These are phyloP conservation scores for Scaptomyza hsui DNA, from an alignment of 1,140 invertebrate species.

Conservation along the genomic window DNA sequence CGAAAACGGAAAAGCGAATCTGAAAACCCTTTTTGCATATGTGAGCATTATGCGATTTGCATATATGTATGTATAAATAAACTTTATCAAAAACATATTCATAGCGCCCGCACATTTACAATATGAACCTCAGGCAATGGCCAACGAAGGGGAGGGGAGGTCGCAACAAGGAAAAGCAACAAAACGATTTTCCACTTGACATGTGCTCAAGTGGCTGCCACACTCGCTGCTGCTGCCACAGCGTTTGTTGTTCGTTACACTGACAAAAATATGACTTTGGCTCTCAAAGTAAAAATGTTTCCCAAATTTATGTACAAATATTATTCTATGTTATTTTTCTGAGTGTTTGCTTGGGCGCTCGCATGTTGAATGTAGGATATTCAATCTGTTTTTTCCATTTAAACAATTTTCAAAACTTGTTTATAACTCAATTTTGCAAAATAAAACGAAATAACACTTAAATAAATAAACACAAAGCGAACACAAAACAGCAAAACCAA, in stretches of 20 bases:
- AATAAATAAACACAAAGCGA: conserved; percentile 80
- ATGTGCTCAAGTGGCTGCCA: conserved; percentile 76
- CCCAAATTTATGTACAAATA: too few species aligned
- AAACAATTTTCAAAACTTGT: conserved; percentile 82
- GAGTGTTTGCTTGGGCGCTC: neutral
- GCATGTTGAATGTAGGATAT: conserved; percentile 48
- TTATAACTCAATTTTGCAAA: conserved; percentile 77
- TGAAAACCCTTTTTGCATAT: conserved; percentile 37
- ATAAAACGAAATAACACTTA: conserved; percentile 78
- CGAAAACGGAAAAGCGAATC: conserved; percentile 18
- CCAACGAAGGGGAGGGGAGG: neutral
- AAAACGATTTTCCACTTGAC: conserved; percentile 82
- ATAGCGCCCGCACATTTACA: conserved; percentile 50
- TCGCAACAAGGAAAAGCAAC: conserved; percentile 43
- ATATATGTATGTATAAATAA: conserved; percentile 79
- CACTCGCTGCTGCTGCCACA: conserved; percentile 10
- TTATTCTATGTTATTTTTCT: neutral
- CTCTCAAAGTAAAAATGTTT: too few species aligned
- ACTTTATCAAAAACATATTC: conserved; percentile 77
- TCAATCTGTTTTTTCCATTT: conserved; percentile 81
- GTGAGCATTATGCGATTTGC: conserved; percentile 60
- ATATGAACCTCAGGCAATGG: conserved; percentile 3
- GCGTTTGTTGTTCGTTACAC: conserved; percentile 11
- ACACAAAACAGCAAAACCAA: conserved; percentile 51
- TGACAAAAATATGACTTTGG: neutral